Conservation (phyloP, 2,113 vertebrate species). For the Kobus ellipsiprymnus region DNA sequence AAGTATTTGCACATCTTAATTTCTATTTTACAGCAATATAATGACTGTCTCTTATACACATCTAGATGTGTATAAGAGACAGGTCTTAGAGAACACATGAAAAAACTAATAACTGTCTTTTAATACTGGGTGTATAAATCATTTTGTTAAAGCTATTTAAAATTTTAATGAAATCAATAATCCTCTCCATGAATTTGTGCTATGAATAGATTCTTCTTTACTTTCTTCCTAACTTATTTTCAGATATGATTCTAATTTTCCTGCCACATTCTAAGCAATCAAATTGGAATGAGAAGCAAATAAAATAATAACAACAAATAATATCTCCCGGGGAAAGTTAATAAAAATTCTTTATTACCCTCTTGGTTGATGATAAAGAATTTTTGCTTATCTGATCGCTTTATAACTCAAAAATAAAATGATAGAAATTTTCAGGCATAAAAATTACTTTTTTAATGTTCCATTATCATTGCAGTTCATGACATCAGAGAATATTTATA, state of each 20-base stretch:
- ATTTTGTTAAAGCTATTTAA: neutral
- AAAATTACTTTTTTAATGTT: neutral
- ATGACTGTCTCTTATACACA: too few relatives aligned
- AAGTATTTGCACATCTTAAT: neutral
- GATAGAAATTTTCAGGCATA: neutral
- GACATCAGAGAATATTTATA: neutral
- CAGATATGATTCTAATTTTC: neutral
- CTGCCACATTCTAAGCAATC: neutral
- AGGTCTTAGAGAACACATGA: too few relatives aligned
- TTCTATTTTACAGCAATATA: neutral
- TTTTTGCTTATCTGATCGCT: neutral
- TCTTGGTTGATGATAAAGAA: neutral
- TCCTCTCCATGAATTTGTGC: neutral
- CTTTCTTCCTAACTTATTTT: neutral
- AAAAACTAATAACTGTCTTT: neutral
- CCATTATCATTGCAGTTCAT: neutral
- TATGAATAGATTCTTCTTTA: neutral
- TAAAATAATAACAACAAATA: neutral
- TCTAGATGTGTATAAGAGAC: too few relatives aligned
- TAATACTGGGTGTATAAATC: neutral
- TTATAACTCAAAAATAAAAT: neutral
- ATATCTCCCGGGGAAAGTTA: neutral
- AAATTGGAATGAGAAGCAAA: neutral
- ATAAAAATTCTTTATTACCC: neutral
- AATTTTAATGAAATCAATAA: neutral